Percentiles rank a stretch among this genome's conserved stretches.
phyloP scores from a whole-genome alignment of 1,140 invertebrate species.

The Trichogramma pretiosum region DNA sequence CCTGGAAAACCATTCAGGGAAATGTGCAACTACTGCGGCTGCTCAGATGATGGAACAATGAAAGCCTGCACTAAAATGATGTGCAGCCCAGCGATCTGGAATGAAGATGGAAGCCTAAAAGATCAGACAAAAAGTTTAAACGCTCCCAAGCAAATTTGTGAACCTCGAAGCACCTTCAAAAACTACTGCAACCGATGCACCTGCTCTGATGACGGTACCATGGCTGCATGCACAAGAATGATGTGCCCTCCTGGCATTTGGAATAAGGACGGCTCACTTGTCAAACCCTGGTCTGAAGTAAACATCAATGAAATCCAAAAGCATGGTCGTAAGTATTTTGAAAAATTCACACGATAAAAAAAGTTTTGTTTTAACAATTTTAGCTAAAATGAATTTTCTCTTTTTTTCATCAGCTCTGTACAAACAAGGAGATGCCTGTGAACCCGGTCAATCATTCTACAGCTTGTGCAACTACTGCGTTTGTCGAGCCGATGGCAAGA shows the following conservation, averaged over 20 bases:
- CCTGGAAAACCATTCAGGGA: not conserved
- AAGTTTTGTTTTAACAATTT: no score
- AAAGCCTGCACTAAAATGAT: not conserved
- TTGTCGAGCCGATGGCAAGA: not conserved
- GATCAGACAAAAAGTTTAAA: no score
- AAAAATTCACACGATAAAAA: no score
- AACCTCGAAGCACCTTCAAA: not conserved
- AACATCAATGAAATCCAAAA: not conserved
- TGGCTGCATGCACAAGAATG: not conserved
- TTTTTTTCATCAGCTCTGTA: not conserved
- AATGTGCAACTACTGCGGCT: not conserved
- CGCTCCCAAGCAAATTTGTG: not conserved
- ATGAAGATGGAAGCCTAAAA: not conserved
- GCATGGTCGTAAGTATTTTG: not conserved
- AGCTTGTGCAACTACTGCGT: not conserved
- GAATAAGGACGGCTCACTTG: not conserved
- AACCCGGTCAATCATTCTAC: not conserved
- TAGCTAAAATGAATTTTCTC: no score
- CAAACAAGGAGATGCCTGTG: not conserved
- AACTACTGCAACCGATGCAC: not conserved
- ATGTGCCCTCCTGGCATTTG: not conserved
- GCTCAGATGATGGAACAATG: not conserved
- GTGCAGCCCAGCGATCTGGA: not conserved
- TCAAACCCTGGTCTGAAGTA: not conserved
- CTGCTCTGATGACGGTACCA: not conserved